Evolutionary conservation across 2,888 invertebrate genomes (phyloP).

Genomic region (Pseudolycoriella hygida): DNA sequence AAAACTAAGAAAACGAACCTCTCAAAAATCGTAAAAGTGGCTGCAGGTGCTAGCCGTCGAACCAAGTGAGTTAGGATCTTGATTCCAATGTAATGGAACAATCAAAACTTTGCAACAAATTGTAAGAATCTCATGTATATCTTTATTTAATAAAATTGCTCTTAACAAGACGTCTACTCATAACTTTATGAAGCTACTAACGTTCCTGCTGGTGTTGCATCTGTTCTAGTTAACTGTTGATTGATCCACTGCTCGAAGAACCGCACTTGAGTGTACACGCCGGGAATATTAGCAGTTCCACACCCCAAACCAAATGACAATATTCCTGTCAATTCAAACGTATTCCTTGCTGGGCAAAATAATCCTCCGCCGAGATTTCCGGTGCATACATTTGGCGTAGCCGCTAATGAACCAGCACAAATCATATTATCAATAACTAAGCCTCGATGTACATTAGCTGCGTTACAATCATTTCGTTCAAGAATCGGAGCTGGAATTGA

Average conservation of each 20-base stretch:
- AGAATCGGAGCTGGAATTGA: conserved; percentile 4
- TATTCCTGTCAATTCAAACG: conserved; percentile 3
- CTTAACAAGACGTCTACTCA: no score
- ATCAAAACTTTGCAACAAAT: no score
- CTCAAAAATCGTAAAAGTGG: no score
- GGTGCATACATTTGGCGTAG: neutral
- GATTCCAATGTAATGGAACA: no score
- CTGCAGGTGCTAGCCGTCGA: no score
- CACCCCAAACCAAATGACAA: conserved; percentile 6
- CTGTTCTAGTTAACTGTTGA: conserved; percentile 6
- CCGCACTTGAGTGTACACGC: conserved; percentile 6
- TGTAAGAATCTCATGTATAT: no score
- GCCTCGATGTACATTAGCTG: neutral
- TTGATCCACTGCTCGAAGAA: conserved; percentile 6
- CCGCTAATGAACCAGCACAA: conserved; percentile 4
- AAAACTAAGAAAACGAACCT: no score
- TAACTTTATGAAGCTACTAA: neutral
- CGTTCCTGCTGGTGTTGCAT: conserved; percentile 5
- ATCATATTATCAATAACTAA: conserved; percentile 2
- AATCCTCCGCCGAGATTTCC: conserved; percentile 7
- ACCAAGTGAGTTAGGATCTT: no score
- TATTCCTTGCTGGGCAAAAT: conserved; percentile 2
- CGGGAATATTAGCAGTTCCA: conserved; percentile 2
- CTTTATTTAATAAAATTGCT: no score
- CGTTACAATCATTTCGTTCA: neutral